Percentiles rank a stretch among this genome's conserved stretches.
These are phyloP conservation scores for Martes flavigula DNA, from an alignment of 2,797 vertebrate species.

Conservation along the genomic window DNA sequence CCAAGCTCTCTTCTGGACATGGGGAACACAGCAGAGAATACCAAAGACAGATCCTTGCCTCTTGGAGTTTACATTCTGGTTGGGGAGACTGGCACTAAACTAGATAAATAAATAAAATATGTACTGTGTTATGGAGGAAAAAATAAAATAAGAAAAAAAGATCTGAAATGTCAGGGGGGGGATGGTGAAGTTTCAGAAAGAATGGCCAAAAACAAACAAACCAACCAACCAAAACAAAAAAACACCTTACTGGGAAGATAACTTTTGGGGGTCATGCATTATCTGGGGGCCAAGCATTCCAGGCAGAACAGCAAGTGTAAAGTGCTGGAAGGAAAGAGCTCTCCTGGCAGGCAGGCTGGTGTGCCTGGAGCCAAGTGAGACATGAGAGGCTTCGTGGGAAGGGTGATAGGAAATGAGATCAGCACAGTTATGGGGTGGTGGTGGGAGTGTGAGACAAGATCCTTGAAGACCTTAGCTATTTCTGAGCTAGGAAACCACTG, in stretches of 20 bases:
- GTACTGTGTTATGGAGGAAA: background rate
- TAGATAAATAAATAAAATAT: background rate
- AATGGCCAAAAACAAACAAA: background rate
- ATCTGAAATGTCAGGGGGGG: background rate
- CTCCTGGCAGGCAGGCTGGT: background rate
- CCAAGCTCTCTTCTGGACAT: background rate
- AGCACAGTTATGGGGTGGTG: background rate
- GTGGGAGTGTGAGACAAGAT: background rate
- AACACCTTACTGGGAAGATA: background rate
- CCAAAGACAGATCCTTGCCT: background rate
- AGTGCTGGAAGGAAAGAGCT: background rate
- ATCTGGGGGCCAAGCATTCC: background rate
- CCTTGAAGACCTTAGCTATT: background rate
- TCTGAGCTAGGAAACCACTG: background rate
- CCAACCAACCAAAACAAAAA: background rate
- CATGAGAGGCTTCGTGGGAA: background rate
- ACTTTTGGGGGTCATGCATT: background rate
- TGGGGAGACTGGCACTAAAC: background rate
- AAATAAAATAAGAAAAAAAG: background rate
- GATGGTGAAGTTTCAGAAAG: slow-evolving; percentile 9
- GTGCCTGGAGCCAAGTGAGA: background rate
- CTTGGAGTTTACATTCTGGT: background rate
- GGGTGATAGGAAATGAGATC: background rate
- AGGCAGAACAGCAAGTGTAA: background rate
- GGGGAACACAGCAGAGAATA: background rate